Evolutionary conservation across 2,113 vertebrate species (phyloP).

Genomic region (Baryphthengus martii): DNA sequence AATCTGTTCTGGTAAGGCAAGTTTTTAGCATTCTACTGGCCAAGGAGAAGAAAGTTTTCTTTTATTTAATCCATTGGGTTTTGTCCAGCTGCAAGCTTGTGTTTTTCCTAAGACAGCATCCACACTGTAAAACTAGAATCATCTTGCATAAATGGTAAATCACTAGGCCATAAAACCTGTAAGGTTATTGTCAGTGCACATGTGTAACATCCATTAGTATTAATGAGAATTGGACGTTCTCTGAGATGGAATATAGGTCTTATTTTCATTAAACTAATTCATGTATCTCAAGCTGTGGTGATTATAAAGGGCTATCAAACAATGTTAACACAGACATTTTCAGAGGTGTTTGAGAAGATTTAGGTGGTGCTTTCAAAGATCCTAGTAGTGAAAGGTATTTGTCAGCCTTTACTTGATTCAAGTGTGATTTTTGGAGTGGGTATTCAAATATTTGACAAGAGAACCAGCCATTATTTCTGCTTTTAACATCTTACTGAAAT

Average conservation of each 20-base stretch:
- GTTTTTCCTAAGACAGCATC: not conserved
- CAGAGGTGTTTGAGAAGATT: not conserved
- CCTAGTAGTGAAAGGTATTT: not conserved
- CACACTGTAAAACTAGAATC: not conserved
- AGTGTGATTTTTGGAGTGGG: not conserved
- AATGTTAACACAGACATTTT: not conserved
- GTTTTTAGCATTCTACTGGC: not conserved
- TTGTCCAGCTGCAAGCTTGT: not conserved
- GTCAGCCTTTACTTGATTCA: slow-evolving; percentile 18
- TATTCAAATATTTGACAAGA: slow-evolving; percentile 40
- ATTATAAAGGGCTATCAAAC: slow-evolving; percentile 13
- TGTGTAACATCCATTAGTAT: not conserved
- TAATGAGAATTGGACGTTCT: not conserved
- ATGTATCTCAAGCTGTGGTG: not conserved
- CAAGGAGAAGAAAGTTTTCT: not conserved
- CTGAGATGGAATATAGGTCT: not conserved
- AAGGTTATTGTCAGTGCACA: not conserved
- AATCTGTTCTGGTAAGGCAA: not conserved
- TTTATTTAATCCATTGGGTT: not conserved
- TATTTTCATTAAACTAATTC: slow-evolving; percentile 33
- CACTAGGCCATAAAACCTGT: not conserved
- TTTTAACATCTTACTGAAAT: slow-evolving; percentile 24
- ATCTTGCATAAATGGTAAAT: not conserved
- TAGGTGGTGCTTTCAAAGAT: not conserved
- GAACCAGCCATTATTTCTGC: slow-evolving; percentile 36